Evolutionary conservation across 2,797 vertebrate genomes (phyloP).

Genomic region (Pipistrellus pygmaeus): DNA sequence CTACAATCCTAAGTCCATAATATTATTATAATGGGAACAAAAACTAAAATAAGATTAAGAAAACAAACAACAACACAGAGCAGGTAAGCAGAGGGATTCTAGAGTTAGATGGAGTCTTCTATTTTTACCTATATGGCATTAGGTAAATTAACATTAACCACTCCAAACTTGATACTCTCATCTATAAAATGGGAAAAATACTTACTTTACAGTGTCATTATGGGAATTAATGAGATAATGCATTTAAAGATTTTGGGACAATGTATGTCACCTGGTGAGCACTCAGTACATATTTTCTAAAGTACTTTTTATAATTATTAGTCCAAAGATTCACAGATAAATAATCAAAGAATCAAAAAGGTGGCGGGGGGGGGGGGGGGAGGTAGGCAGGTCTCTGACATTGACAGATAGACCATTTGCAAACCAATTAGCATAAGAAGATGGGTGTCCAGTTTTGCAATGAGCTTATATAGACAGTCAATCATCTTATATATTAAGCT

Average conservation of each 20-base stretch:
- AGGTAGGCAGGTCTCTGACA: background rate
- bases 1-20: background rate
- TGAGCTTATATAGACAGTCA: background rate
- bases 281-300: slow-evolving; percentile 22
- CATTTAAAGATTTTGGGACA: background rate
- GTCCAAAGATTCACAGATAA: background rate
- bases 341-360: background rate
- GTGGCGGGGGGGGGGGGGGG: too few species aligned
- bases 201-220: background rate
- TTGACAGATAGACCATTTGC: background rate
- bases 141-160: slow-evolving; percentile 7
- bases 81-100: background rate
- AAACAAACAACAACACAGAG: slow-evolving; percentile 32
- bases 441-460: background rate
- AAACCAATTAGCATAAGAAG: background rate
- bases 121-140: background rate
- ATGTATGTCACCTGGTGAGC: background rate
- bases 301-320: slow-evolving; percentile 39
- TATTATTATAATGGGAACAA: slow-evolving; percentile 12
- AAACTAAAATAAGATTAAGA: background rate
- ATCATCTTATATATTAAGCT: slow-evolving; percentile 7
- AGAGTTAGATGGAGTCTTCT: background rate
- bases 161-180: background rate
- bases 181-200: slow-evolving; percentile 26
- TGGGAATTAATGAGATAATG: background rate